Evolutionary conservation across 2,888 invertebrate species (phyloP), one percentile per base, ranked within the genome.

Genomic region (Tuta absoluta): DNA sequence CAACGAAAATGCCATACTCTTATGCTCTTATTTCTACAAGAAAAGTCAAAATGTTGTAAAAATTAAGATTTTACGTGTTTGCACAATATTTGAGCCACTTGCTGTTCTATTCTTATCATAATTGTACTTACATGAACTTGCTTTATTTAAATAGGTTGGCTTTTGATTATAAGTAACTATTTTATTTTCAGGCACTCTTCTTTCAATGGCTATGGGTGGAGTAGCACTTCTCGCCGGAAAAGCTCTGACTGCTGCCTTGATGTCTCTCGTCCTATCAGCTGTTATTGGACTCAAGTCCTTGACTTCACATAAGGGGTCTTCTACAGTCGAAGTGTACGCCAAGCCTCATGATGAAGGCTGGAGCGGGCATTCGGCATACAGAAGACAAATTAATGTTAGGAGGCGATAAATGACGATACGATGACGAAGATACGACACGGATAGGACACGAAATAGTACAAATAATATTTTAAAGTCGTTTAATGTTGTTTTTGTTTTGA

Each of bases 271-370:
- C 70, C 86, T 97, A 0, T 95, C 96, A 0, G 95, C 95, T 0
- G 94, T 96, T 67, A 93, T 96, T 65, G 96, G 96, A 0, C 86
- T 96, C 65, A 96, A 96, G 76, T 93, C 95, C 0, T 82, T 96
- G 19, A 92, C 95, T 0, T 93, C 93, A 2, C 95, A 95, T 0
- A 93, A 94, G 68, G 95, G 95, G 76, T 93, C 95, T 10, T 96
- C 96, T 10, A 96, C 96, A 0, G 97, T 96, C 78, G 96, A 97
- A 86, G 96, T 97, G 67, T 95, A 97, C 8, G 94, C 96, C 53
- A 96, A 96, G 72, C 96, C 96, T 0, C 91, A 92, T 17, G 45
- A 45, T 17, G 45, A n/a, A 45, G 45, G 45, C 3, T 45, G 45
- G 45, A n/a, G 45, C 51, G 92, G 92, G 0, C 93, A 92, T 76